phyloP scores from a whole-genome alignment of 2,888 invertebrate species.

The Unio pictorum region DNA sequence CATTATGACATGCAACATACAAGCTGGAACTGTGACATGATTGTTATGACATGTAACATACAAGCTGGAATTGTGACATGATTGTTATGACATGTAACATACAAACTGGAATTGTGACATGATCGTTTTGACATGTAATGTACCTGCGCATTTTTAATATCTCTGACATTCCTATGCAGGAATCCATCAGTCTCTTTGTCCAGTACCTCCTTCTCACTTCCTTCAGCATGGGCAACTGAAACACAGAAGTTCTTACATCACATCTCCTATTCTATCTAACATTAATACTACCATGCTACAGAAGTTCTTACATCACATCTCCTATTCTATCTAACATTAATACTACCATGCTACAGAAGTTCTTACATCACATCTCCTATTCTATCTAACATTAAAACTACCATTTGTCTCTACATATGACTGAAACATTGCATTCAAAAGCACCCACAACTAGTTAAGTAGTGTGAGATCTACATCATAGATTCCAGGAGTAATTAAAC shows the following conservation, averaged over 20 bases:
- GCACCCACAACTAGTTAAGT: no score
- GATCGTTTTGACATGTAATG: constrained; percentile 1
- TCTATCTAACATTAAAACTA: not conserved
- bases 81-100: no score
- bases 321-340: not conserved
- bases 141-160: constrained; percentile 62
- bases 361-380: not conserved
- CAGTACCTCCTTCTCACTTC: constrained; percentile 41
- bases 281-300: constrained; percentile 4
- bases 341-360: constrained; percentile 2
- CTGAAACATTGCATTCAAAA: no score
- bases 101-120: not conserved
- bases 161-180: constrained; percentile 55
- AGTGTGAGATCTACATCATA: no score
- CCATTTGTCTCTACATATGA: not conserved
- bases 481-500: no score
- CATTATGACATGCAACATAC: not conserved
- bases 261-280: not conserved
- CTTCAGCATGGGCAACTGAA: constrained; percentile 59
- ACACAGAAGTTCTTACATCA: constrained; percentile 3
- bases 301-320: not conserved
- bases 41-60: no score
- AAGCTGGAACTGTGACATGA: no score
- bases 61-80: not conserved
- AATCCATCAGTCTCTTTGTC: constrained; percentile 55